These are phyloP conservation scores for Drosophila tani DNA, from an alignment of 1,140 invertebrate species.

Conservation along the genomic window DNA sequence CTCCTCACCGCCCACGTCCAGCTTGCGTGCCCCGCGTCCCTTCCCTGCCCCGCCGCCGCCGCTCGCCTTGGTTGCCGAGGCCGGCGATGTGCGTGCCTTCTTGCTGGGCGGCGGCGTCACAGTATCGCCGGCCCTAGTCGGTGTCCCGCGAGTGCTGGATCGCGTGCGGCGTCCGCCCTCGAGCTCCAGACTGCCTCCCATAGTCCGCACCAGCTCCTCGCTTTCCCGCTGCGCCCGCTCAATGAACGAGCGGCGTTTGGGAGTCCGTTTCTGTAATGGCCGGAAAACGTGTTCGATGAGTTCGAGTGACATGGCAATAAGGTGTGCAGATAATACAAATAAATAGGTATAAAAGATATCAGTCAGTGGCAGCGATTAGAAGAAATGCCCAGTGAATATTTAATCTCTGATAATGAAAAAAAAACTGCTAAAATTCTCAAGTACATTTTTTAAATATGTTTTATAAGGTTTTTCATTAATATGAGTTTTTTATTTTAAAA, in stretches of 20 bases:
- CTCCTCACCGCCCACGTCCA: constrained; percentile 62
- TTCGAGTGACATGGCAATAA: not conserved
- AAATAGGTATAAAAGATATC: not conserved
- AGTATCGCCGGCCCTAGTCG: constrained; percentile 58
- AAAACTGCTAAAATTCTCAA: no score
- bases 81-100: constrained; percentile 74
- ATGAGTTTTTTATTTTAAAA: no score
- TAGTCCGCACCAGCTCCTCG: constrained; percentile 78
- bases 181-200: constrained; percentile 77
- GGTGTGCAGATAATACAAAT: constrained; percentile 3
- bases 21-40: constrained; percentile 75
- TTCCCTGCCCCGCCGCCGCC: constrained; percentile 46
- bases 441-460: no score
- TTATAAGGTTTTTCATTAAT: no score
- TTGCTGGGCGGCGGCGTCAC: constrained; percentile 79
- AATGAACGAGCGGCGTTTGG: constrained; percentile 77
- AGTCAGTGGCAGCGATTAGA: not conserved
- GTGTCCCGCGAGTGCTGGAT: constrained; percentile 79
- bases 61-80: constrained; percentile 55
- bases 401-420: no score
- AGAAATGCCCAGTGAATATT: no score
- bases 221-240: constrained; percentile 80
- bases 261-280: constrained; percentile 72
- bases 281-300: constrained; percentile 13
- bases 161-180: constrained; percentile 77